These are phyloP conservation scores for Cavia porcellus DNA, from an alignment of 2,113 vertebrate genomes.

Conservation along the genomic window DNA sequence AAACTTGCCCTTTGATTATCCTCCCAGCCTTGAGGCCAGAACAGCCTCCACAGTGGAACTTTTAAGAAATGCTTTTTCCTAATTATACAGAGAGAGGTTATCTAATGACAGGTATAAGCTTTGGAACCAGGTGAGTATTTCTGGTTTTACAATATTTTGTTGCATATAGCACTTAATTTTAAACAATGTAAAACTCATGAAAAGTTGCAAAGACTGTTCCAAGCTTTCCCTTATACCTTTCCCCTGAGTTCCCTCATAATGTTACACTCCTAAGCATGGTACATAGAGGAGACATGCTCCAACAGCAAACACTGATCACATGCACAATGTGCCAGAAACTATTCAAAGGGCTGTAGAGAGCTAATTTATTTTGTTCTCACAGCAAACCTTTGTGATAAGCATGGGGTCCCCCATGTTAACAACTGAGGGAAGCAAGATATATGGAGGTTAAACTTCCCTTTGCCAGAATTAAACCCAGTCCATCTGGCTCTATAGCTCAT, in stretches of 20 bases:
- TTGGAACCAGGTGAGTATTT: background rate
- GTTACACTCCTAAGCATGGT: background rate
- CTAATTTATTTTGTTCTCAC: background rate
- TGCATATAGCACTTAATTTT: constrained; percentile 17
- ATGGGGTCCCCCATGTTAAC: background rate
- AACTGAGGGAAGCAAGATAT: background rate
- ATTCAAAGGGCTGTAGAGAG: background rate
- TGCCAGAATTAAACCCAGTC: background rate
- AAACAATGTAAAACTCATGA: constrained; percentile 5
- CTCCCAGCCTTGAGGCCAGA: background rate
- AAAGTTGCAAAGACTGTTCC: background rate
- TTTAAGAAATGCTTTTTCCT: background rate
- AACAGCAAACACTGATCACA: background rate
- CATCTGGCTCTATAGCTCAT: background rate
- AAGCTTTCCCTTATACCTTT: background rate
- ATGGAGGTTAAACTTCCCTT: background rate
- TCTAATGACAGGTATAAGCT: background rate
- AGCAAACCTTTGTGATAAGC: background rate
- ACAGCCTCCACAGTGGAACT: background rate
- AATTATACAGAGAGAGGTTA: background rate
- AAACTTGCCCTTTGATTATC: background rate
- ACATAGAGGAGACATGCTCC: background rate
- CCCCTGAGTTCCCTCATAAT: background rate
- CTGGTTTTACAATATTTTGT: background rate
- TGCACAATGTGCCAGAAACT: background rate